Conservation (phyloP, 2,888 invertebrate species). For the Caenorhabditis drosophilae region DNA sequence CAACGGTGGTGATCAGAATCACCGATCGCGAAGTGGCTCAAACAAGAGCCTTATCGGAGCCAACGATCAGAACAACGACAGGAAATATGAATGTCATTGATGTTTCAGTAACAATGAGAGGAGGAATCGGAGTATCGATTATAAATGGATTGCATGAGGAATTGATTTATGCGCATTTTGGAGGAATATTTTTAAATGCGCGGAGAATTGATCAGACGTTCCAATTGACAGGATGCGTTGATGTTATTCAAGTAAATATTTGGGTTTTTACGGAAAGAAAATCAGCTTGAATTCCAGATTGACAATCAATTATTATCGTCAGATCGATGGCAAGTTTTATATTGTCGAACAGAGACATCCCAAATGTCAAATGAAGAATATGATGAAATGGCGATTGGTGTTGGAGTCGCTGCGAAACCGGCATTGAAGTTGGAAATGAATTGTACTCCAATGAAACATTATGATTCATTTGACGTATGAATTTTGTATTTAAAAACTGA, state of each 20-base stretch:
- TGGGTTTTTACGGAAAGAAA: constrained; percentile 1
- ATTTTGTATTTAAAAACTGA: constrained; percentile 6
- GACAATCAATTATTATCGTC: constrained; percentile 88
- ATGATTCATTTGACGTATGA: constrained; percentile 81
- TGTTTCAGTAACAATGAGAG: constrained; percentile 60
- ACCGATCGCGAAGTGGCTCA: constrained; percentile 44
- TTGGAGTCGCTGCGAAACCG: constrained; percentile 70
- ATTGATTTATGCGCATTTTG: constrained; percentile 69
- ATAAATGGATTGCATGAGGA: constrained; percentile 70
- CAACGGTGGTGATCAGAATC: constrained; percentile 77
- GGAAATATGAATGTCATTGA: constrained; percentile 41
- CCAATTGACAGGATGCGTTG: constrained; percentile 77
- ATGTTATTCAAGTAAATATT: constrained; percentile 77
- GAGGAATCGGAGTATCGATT: constrained; percentile 70
- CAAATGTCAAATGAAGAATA: constrained; percentile 68
- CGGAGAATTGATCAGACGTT: constrained; percentile 80
- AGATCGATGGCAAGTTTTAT: constrained; percentile 83
- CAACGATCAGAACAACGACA: constrained; percentile 10
- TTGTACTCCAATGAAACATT: constrained; percentile 78
- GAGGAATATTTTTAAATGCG: constrained; percentile 76
- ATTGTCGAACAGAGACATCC: constrained; percentile 75
- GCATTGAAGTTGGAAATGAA: constrained; percentile 83
- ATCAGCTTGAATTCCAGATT: constrained; percentile 71
- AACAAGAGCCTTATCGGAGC: constrained; percentile 34
- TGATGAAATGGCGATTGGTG: constrained; percentile 37